Conservation (phyloP, 2,113 vertebrate genomes). For the Vanacampus margaritifer region DNA sequence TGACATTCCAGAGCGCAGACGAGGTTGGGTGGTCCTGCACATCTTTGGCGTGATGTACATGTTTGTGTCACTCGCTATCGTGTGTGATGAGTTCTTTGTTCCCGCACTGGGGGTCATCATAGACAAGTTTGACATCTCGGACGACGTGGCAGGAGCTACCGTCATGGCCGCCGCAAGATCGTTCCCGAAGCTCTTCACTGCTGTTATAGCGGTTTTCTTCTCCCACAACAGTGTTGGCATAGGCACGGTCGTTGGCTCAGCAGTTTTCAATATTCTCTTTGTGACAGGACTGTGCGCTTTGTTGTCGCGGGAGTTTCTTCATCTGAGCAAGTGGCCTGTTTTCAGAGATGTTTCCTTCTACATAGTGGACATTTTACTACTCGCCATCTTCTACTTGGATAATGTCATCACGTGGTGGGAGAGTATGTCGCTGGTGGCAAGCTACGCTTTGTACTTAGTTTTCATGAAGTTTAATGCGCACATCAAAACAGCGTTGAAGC, state of each 20-base stretch:
- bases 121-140: constrained; percentile 86
- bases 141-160: constrained; percentile 94
- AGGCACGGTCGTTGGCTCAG: constrained; percentile 94
- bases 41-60: constrained; percentile 92
- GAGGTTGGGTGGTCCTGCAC: constrained; percentile 89
- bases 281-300: constrained; percentile 94
- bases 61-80: constrained; percentile 93
- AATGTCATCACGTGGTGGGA: constrained; percentile 94
- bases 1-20: constrained; percentile 83
- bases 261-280: constrained; percentile 96
- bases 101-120: constrained; percentile 91
- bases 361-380: constrained; percentile 87
- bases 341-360: constrained; percentile 96
- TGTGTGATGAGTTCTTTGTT: constrained; percentile 96
- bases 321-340: constrained; percentile 95
- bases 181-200: constrained; percentile 94
- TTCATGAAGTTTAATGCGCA: constrained; percentile 94
- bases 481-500: too few species aligned
- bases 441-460: constrained; percentile 82
- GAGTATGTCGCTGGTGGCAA: constrained; percentile 82
- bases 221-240: constrained; percentile 96
- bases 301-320: constrained; percentile 89
- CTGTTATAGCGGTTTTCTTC: constrained; percentile 94
- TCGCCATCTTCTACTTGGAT: constrained; percentile 95
- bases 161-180: constrained; percentile 98